phyloP scores from a whole-genome alignment of 2,888 invertebrate species.

The Ormyrus nitidulus region DNA sequence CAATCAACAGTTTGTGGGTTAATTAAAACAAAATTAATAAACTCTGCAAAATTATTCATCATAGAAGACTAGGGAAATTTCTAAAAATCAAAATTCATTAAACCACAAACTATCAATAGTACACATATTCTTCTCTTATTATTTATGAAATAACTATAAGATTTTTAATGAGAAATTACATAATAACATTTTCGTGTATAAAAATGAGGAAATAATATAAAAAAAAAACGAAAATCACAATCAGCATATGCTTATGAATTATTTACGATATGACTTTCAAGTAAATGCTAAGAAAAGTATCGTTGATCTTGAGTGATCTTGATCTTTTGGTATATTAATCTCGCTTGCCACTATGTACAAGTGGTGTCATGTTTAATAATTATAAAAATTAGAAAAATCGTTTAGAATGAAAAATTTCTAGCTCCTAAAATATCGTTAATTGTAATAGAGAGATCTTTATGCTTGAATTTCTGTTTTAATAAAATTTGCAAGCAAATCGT shows the following conservation, averaged over 20 bases:
- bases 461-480: neutral
- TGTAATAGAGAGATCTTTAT: neutral
- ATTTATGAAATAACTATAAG: constrained; percentile 43
- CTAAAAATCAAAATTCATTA: constrained; percentile 36
- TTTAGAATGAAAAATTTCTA: constrained; percentile 9
- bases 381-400: too few relatives aligned
- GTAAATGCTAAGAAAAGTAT: constrained; percentile 51
- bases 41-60: constrained; percentile 39
- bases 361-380: constrained; percentile 35
- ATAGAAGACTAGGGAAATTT: constrained; percentile 52
- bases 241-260: constrained; percentile 43
- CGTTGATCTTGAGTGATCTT: constrained; percentile 41
- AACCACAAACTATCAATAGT: constrained; percentile 55
- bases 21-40: constrained; percentile 31
- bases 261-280: constrained; percentile 46
- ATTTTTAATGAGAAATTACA: constrained; percentile 42
- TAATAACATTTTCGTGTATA: constrained; percentile 52
- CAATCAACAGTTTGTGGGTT: constrained; percentile 52
- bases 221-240: constrained; percentile 56
- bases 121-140: constrained; percentile 41
- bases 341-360: constrained; percentile 42
- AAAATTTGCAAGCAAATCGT: too few relatives aligned
- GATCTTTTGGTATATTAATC: constrained; percentile 54
- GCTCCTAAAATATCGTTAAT: constrained; percentile 6
- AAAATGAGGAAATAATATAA: constrained; percentile 50